Conservation (phyloP, 1,140 invertebrate genomes). For the Stratiolaelaps scimitus region DNA sequence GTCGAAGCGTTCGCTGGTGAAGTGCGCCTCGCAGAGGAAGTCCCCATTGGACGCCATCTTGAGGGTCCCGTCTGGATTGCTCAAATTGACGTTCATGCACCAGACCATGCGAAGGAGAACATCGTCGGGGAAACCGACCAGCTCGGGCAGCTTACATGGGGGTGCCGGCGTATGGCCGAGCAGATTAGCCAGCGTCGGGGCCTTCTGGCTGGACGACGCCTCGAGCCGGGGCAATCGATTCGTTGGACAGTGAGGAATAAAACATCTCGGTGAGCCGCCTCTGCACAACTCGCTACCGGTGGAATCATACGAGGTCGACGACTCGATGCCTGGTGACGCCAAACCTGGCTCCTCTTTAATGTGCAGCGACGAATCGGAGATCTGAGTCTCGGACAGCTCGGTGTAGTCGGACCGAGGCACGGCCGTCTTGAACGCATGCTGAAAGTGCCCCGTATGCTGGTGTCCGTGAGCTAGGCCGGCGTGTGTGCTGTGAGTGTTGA, state of each 20-base stretch:
- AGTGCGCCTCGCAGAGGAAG: conserved; percentile 27
- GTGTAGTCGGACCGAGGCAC: conserved; percentile 23
- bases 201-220: not conserved
- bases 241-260: conserved; percentile 14
- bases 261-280: conserved; percentile 14
- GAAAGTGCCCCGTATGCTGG: no score
- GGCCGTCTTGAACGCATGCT: conserved; percentile 19
- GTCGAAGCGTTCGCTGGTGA: conserved; percentile 26
- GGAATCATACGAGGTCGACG: conserved; percentile 17
- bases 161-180: conserved; percentile 16
- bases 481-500: not conserved
- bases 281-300: not conserved
- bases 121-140: conserved; percentile 23
- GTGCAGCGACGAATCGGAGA: conserved; percentile 20
- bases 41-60: conserved; percentile 13
- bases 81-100: conserved; percentile 26
- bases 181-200: conserved; percentile 12
- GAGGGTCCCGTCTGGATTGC: conserved; percentile 26
- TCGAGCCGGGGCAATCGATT: conserved; percentile 18
- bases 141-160: not conserved
- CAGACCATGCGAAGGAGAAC: conserved; percentile 27
- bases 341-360: conserved; percentile 23
- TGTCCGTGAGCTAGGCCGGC: not conserved
- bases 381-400: conserved; percentile 22
- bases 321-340: conserved; percentile 18